Evolutionary conservation across 2,888 invertebrate genomes (phyloP), one percentile per base, ranked within the genome.

Genomic region (Candidula unifasciata): DNA sequence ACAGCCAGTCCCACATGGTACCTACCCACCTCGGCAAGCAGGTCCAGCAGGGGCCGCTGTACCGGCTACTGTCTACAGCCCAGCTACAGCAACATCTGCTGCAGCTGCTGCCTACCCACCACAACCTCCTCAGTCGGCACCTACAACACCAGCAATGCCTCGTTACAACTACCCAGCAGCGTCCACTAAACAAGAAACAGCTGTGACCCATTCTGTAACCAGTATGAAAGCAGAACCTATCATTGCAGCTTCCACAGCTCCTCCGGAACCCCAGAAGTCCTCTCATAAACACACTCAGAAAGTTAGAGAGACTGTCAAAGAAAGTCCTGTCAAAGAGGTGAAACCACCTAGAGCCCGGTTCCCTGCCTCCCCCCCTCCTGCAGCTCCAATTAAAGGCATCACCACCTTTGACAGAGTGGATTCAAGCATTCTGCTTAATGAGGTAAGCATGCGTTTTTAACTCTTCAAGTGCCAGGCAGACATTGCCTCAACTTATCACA

Each of bases 371-470:
- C 81, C 85, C 6, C 81, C 85, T 16, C 77, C 85, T 16, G 27
- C 54, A 18, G 57, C 83, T 44, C 37, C 79, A 21, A 66, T 85
- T 52, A 81, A 76, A 80, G 85, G 85, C 16, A 71, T 85, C 13
- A 80, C 85, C n/a, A 85, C 81, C 3, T 85, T 52, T 68, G 85
- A 85, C 57, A 81, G 76, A 44, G 69, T 85, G 54, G 85, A 81
- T 57, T 85, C 85, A 30, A 85, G 74, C 37, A 81, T 85, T 27
- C 33, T 85, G 68, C 78, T 77, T 52, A 80, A 80, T 85, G 85
- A 85, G 85, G 85, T 85, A 74, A 77, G 10, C 60, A n/a, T 52
- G 13, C 27, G 54, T 21, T 21, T 60, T 68, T 44, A n/a, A n/a
- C n/a, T n/a, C n/a, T n/a, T n/a, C n/a, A n/a, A n/a, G n/a, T n/a